Conservation (phyloP, 2,888 invertebrate species). For the Anagyrus pseudococci region DNA sequence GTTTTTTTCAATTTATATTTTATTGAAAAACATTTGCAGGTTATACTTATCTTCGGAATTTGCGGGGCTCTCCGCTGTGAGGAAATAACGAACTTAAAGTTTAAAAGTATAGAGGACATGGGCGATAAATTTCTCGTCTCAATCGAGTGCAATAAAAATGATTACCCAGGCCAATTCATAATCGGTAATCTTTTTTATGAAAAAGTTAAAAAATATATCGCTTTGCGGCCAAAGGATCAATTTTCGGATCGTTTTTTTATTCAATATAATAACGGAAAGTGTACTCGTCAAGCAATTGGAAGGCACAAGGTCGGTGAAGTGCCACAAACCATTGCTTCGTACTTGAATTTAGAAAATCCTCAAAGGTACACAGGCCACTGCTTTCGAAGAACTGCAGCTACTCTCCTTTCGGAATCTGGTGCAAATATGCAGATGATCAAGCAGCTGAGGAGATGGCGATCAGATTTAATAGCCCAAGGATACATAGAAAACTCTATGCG, state of each 20-base stretch:
- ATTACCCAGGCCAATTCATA: conserved; percentile 22
- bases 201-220: conserved; percentile 18
- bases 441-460: conserved; percentile 28
- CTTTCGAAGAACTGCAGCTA: conserved; percentile 26
- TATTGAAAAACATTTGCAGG: conserved; percentile 8
- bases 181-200: conserved; percentile 26
- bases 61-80: conserved; percentile 20
- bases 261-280: conserved; percentile 21
- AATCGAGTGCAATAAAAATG: conserved; percentile 9
- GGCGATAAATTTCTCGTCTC: conserved; percentile 16
- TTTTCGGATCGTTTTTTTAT: conserved; percentile 30
- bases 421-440: conserved; percentile 29
- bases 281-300: conserved; percentile 21
- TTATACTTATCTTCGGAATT: conserved; percentile 25
- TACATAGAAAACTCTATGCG: conserved; percentile 26
- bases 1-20: not conserved
- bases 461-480: conserved; percentile 26
- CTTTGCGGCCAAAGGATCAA: conserved; percentile 15
- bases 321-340: conserved; percentile 22
- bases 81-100: conserved; percentile 16
- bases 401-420: conserved; percentile 27
- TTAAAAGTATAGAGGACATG: conserved; percentile 13
- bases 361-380: conserved; percentile 35
- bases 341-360: conserved; percentile 19
- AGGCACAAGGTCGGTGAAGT: conserved; percentile 31